phyloP scores from a whole-genome alignment of 1,140 invertebrate genomes.

The Choristoneura fumiferana region DNA sequence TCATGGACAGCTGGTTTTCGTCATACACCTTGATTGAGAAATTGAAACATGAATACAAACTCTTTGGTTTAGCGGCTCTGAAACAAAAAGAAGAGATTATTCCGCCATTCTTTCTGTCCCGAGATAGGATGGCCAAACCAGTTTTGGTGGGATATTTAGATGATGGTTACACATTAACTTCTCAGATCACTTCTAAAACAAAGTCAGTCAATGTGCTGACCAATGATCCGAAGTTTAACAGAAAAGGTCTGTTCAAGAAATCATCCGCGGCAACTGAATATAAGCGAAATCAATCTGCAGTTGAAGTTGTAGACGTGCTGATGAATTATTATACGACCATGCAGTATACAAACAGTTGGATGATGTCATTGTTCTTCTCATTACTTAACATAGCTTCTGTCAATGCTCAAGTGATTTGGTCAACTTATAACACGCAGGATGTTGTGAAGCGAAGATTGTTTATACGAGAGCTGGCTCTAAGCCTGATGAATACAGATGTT shows the following conservation, averaged over 20 bases:
- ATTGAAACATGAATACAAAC: slow-evolving; percentile 53
- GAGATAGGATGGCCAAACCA: slow-evolving; percentile 46
- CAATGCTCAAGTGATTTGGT: slow-evolving; percentile 73
- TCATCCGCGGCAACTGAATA: slow-evolving; percentile 54
- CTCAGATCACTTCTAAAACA: slow-evolving; percentile 44
- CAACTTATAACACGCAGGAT: slow-evolving; percentile 40
- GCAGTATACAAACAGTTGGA: slow-evolving; percentile 75
- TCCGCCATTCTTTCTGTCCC: slow-evolving; percentile 57
- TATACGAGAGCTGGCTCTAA: slow-evolving; percentile 61
- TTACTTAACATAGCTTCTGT: slow-evolving; percentile 77
- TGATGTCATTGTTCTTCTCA: slow-evolving; percentile 74
- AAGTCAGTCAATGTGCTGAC: slow-evolving; percentile 52
- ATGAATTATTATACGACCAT: slow-evolving; percentile 73
- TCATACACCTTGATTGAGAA: slow-evolving; percentile 49
- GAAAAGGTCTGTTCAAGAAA: slow-evolving; percentile 38
- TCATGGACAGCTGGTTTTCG: slow-evolving; percentile 65
- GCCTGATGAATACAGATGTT: slow-evolving; percentile 50
- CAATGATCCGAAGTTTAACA: slow-evolving; percentile 58
- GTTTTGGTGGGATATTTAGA: slow-evolving; percentile 61
- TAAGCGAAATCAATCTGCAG: slow-evolving; percentile 62
- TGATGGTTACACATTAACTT: slow-evolving; percentile 47
- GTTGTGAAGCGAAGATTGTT: slow-evolving; percentile 60
- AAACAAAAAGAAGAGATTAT: slow-evolving; percentile 54
- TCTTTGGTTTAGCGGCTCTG: slow-evolving; percentile 55
- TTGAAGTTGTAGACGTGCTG: slow-evolving; percentile 70